These are phyloP conservation scores for Rattus rattus DNA, from an alignment of 2,113 vertebrate genomes.

Conservation along the genomic window DNA sequence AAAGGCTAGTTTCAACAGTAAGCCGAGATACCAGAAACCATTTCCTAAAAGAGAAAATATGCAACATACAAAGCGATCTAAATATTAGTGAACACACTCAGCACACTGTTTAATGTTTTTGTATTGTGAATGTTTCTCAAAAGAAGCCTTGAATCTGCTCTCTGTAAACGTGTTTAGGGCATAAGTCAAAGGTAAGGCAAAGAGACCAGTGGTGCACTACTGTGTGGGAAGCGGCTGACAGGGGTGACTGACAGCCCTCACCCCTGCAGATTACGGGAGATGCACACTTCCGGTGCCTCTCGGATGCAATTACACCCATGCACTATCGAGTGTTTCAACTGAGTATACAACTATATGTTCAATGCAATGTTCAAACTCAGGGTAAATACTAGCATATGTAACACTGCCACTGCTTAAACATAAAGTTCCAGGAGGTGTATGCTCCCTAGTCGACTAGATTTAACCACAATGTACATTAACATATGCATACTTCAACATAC, in stretches of 20 bases:
- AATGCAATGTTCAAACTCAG: slow-evolving; percentile 9
- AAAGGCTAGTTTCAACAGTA: slow-evolving; percentile 91
- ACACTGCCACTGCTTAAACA: neutral
- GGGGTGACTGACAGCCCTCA: neutral
- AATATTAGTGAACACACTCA: slow-evolving; percentile 46
- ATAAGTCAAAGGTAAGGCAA: neutral
- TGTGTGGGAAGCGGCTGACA: neutral
- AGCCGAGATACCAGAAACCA: slow-evolving; percentile 93
- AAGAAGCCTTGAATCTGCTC: neutral
- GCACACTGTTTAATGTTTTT: slow-evolving; percentile 6
- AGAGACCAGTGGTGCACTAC: neutral
- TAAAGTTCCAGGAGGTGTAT: slow-evolving; percentile 1
- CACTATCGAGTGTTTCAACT: slow-evolving; percentile 2
- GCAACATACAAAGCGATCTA: slow-evolving; percentile 57
- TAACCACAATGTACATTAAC: neutral
- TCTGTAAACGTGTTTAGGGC: neutral
- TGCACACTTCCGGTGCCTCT: neutral
- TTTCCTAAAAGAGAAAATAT: slow-evolving; percentile 88
- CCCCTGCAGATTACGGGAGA: neutral
- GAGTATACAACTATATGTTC: neutral
- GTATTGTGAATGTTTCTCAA: neutral
- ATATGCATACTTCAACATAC: neutral
- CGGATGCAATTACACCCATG: neutral
- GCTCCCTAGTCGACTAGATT: neutral
- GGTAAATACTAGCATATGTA: neutral